Conservation (phyloP, 2,113 vertebrate species). For the Gobiocypris rarus region DNA sequence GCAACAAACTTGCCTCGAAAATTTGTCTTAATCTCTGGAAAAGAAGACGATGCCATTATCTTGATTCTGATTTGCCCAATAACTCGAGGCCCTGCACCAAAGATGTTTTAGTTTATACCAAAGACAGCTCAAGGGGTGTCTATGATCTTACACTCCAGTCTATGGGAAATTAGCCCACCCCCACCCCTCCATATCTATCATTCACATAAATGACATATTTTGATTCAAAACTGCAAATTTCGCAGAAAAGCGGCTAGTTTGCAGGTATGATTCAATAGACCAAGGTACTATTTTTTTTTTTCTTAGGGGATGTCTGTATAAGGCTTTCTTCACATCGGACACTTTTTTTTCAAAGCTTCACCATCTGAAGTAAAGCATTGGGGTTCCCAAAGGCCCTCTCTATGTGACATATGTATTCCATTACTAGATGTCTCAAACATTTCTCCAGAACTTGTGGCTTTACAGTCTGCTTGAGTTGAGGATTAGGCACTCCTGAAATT, state of each 20-base stretch:
- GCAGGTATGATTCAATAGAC: no score
- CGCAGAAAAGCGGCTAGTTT: no score
- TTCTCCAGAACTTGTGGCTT: slow-evolving; percentile 76
- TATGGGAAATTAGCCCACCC: no score
- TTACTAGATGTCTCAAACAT: slow-evolving; percentile 73
- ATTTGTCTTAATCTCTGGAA: not conserved
- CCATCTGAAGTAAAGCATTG: slow-evolving; percentile 51
- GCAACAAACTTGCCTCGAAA: not conserved
- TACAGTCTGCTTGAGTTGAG: slow-evolving; percentile 71
- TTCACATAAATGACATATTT: no score
- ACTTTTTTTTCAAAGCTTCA: slow-evolving; percentile 32
- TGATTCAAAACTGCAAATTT: no score
- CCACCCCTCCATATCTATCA: no score
- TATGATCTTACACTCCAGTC: no score
- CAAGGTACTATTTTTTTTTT: not conserved
- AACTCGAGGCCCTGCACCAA: not conserved
- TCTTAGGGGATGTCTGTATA: not conserved
- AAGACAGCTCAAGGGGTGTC: no score
- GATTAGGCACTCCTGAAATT: slow-evolving; percentile 77
- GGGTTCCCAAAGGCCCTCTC: slow-evolving; percentile 62
- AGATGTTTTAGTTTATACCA: no score
- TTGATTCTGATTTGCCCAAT: not conserved
- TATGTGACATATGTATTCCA: slow-evolving; percentile 76
- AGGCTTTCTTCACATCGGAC: not conserved
- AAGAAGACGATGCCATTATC: not conserved